phyloP scores from a whole-genome alignment of 2,113 vertebrate genomes.

The Gadus macrocephalus region DNA sequence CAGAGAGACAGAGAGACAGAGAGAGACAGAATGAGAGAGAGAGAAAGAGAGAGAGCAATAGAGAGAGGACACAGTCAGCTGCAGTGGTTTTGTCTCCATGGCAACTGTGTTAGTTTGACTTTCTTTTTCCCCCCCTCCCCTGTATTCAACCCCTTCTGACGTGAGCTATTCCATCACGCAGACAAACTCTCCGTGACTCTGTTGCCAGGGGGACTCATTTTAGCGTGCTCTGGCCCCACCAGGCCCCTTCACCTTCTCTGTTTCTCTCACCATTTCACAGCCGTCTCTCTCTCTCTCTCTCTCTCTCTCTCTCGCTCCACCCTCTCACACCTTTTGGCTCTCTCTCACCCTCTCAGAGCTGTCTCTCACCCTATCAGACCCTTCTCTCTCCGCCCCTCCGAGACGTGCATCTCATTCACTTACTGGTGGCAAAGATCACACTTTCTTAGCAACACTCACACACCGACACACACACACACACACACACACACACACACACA shows the following conservation, averaged over 20 bases:
- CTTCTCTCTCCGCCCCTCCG: neutral
- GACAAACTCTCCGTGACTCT: conserved; percentile 58
- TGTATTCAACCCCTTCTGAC: conserved; percentile 20
- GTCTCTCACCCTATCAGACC: too few species aligned
- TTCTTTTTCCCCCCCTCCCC: conserved; percentile 18
- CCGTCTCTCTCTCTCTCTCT: too few species aligned
- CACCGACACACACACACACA: neutral
- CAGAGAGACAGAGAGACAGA: conserved; percentile 24
- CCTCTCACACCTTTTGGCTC: neutral
- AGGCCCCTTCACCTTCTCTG: conserved; percentile 25
- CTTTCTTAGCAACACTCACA: neutral
- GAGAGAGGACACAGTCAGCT: conserved; percentile 49
- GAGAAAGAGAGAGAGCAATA: neutral
- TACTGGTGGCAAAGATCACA: conserved; percentile 14
- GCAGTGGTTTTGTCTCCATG: conserved; percentile 61
- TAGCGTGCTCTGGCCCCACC: conserved; percentile 47
- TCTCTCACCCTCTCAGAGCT: neutral
- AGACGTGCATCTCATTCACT: conserved; percentile 2
- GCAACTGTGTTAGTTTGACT: conserved; percentile 70
- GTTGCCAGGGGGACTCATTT: conserved; percentile 65
- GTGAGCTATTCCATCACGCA: conserved; percentile 50
- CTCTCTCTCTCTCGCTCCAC: too few species aligned
- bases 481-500: neutral
- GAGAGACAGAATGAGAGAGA: conserved; percentile 30
- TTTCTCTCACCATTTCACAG: too few species aligned